Conservation (phyloP, 1,140 invertebrate species). For the Chrysomallon squamiferum region DNA sequence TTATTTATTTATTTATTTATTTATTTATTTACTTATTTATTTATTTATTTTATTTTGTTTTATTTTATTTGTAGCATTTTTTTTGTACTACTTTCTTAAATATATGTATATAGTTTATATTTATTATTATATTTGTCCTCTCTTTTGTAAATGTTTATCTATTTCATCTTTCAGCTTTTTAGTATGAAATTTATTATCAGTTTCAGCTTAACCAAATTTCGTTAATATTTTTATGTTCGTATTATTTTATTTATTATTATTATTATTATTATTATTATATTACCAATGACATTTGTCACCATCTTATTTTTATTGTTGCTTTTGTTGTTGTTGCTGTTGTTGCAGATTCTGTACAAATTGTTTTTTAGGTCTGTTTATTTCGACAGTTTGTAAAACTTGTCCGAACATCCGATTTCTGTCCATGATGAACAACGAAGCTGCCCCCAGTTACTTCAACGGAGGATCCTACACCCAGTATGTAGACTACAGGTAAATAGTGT, state of each 20-base stretch:
- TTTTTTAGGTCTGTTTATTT: constrained; percentile 71
- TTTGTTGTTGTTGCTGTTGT: not conserved
- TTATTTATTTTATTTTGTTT: too few species aligned
- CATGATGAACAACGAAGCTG: constrained; percentile 80
- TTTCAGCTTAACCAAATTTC: not conserved
- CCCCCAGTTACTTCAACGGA: constrained; percentile 77
- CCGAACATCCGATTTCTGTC: constrained; percentile 74
- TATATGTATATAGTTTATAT: too few species aligned
- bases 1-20: too few species aligned
- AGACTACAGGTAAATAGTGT: constrained; percentile 82
- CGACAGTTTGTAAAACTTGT: constrained; percentile 71
- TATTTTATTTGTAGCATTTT: too few species aligned
- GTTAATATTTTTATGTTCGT: not conserved
- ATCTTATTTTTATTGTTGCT: not conserved
- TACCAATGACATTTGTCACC: not conserved
- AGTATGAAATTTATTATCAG: too few species aligned
- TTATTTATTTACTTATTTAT: too few species aligned
- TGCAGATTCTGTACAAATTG: not conserved
- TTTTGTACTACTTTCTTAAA: too few species aligned
- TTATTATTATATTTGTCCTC: too few species aligned
- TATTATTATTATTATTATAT: not conserved
- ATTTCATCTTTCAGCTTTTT: too few species aligned
- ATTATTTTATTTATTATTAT: not conserved
- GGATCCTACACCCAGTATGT: constrained; percentile 78
- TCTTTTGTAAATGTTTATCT: too few species aligned